These are phyloP conservation scores for Sinocyclocheilus maitianheensis DNA, from an alignment of 2,113 vertebrate species.

Conservation along the genomic window DNA sequence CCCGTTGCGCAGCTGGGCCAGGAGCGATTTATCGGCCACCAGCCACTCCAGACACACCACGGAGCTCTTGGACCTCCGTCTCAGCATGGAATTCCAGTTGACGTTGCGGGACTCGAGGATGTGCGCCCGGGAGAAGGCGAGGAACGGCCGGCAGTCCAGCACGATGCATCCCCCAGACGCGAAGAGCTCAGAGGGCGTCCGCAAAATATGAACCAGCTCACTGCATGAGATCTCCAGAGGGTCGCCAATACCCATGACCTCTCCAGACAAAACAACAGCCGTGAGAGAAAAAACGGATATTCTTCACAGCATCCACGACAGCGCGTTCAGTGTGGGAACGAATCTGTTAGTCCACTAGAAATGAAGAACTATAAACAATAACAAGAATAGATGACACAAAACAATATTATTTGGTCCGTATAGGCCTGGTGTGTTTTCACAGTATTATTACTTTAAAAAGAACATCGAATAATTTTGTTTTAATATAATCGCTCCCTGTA, in stretches of 20 bases:
- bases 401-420: not conserved
- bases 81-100: constrained; percentile 85
- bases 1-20: constrained; percentile 73
- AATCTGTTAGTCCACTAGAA: not conserved
- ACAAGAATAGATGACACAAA: constrained; percentile 27
- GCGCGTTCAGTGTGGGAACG: not conserved
- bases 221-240: constrained; percentile 70
- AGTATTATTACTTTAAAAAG: constrained; percentile 2
- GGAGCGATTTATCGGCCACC: constrained; percentile 78
- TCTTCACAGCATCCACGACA: not conserved
- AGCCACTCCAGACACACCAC: constrained; percentile 80
- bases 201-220: constrained; percentile 76
- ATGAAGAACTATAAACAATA: not conserved
- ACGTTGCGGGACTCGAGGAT: constrained; percentile 77
- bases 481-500: not conserved
- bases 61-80: constrained; percentile 76
- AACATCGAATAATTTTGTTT: not conserved
- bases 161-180: constrained; percentile 72
- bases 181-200: constrained; percentile 70
- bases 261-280: constrained; percentile 13
- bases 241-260: constrained; percentile 51
- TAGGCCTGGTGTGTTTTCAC: constrained; percentile 12
- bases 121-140: constrained; percentile 77
- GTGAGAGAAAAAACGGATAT: not conserved
- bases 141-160: constrained; percentile 85